A percentile compares a stretch with the other conserved stretches of the same genome.
Conservation (phyloP, 2,113 vertebrate genomes). For the Chelonoidis abingdonii region DNA sequence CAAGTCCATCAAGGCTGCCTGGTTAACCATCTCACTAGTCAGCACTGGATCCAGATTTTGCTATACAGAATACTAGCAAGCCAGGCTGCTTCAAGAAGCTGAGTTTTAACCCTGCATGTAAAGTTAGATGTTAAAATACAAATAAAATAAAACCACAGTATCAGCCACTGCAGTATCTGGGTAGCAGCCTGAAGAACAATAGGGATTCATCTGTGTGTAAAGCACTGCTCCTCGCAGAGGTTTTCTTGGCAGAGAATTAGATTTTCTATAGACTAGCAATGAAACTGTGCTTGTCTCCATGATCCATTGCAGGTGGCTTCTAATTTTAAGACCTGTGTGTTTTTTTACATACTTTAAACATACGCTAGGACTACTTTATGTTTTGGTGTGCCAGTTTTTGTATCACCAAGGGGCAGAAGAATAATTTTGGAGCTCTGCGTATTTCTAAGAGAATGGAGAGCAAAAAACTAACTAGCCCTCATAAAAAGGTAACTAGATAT, state of each 20-base stretch:
- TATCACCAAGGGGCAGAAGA: background rate
- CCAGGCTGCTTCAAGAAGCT: background rate
- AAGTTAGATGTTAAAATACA: background rate
- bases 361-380: fast-evolving
- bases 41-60: background rate
- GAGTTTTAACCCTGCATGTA: background rate
- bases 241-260: background rate
- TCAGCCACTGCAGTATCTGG: background rate
- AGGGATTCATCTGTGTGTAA: background rate
- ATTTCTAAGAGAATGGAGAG: background rate
- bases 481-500: background rate
- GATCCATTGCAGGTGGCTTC: background rate
- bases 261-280: background rate
- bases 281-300: background rate
- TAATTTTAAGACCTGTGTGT: background rate
- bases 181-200: background rate
- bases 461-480: background rate
- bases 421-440: background rate
- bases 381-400: fast-evolving
- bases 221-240: background rate
- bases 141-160: background rate
- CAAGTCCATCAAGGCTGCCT: fast-evolving
- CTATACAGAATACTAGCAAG: background rate
- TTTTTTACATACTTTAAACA: fast-evolving
- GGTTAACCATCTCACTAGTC: background rate